A percentile compares a stretch with the other conserved stretches of the same genome.
Conservation (phyloP, 2,888 invertebrate genomes). For the Drosophila meridionalis region DNA sequence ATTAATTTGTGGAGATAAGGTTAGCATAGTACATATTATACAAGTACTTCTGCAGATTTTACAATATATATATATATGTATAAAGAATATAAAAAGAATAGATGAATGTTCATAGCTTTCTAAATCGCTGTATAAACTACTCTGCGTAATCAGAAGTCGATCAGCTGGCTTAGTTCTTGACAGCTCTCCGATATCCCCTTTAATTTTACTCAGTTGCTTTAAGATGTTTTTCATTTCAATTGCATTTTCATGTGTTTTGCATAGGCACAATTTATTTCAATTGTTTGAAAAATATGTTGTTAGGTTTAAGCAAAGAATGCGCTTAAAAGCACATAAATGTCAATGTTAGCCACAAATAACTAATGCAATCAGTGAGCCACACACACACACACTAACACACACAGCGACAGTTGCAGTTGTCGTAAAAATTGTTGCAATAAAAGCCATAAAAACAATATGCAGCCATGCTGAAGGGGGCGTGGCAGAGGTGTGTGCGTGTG, state of each 20-base stretch:
- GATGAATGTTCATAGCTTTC: too few relatives aligned
- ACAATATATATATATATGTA: too few relatives aligned
- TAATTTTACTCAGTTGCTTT: neutral
- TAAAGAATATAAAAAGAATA: too few relatives aligned
- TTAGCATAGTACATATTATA: too few relatives aligned
- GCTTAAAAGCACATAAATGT: slow-evolving; percentile 67
- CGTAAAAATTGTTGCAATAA: slow-evolving; percentile 49
- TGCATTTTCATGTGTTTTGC: slow-evolving; percentile 1
- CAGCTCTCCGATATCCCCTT: neutral
- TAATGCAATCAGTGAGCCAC: slow-evolving; percentile 55
- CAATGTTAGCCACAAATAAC: slow-evolving; percentile 66
- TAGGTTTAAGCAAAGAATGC: slow-evolving; percentile 20
- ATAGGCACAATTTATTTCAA: slow-evolving; percentile 3
- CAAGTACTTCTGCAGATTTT: too few relatives aligned
- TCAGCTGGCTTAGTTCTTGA: neutral
- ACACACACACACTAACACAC: slow-evolving; percentile 14
- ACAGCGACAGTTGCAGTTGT: slow-evolving; percentile 58
- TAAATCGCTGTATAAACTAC: too few relatives aligned
- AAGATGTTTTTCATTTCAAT: slow-evolving; percentile 18
- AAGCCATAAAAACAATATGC: slow-evolving; percentile 46
- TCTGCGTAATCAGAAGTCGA: neutral
- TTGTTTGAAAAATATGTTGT: slow-evolving; percentile 9
- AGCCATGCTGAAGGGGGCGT: slow-evolving; percentile 4
- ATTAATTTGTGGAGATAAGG: too few relatives aligned
- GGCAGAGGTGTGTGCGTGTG: neutral